Evolutionary conservation across 2,888 invertebrate genomes (phyloP).

Genomic region (Melanchra persicariae): DNA sequence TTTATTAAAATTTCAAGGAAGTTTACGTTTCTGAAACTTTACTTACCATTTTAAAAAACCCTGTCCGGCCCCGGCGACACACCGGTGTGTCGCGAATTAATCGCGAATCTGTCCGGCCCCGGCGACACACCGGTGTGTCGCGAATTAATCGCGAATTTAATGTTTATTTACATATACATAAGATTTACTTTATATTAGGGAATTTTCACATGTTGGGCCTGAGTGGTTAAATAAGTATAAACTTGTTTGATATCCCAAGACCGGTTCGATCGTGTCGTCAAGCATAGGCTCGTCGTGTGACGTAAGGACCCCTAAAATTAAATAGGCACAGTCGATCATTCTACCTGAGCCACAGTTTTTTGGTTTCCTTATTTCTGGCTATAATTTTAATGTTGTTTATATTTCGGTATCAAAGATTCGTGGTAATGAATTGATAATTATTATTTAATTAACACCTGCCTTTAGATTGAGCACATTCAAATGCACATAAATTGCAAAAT

Average conservation of each 20-base stretch:
- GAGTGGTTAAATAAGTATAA: too few species aligned
- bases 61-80: too few species aligned
- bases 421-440: conserved; percentile 50
- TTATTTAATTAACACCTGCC: conserved; percentile 55
- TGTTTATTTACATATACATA: too few species aligned
- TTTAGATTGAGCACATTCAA: conserved; percentile 8
- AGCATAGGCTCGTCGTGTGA: neutral
- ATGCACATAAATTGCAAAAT: conserved; percentile 14
- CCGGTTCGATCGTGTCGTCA: neutral
- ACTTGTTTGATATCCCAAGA: neutral
- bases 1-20: neutral
- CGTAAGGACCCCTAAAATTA: conserved; percentile 52
- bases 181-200: too few species aligned
- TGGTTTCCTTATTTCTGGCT: conserved; percentile 68
- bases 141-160: too few species aligned
- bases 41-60: neutral
- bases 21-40: neutral
- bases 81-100: too few species aligned
- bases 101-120: too few species aligned
- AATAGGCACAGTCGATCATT: conserved; percentile 62
- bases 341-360: conserved; percentile 78
- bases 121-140: too few species aligned
- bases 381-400: conserved; percentile 61
- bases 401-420: conserved; percentile 38
- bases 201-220: too few species aligned